Conservation (phyloP, 2,888 invertebrate genomes). For the Chaetogeoica ovagalla region DNA sequence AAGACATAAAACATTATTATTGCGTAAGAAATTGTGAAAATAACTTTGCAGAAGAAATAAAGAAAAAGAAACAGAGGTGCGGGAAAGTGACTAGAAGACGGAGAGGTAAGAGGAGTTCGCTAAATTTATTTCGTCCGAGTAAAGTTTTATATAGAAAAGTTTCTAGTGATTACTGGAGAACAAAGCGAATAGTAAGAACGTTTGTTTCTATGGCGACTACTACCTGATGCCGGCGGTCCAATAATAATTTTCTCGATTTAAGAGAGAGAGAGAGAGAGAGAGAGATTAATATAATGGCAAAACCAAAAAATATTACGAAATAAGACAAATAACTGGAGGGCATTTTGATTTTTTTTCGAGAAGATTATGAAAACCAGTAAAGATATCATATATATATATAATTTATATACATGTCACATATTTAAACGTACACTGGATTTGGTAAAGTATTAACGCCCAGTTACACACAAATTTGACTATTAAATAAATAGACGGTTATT, state of each 20-base stretch:
- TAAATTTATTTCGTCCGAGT: constrained; percentile 24
- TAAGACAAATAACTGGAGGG: not conserved
- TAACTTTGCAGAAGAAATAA: not conserved
- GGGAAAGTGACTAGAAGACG: not conserved
- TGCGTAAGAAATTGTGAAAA: constrained; percentile 15
- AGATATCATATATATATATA: not conserved
- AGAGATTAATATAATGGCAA: constrained; percentile 24
- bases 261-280: not conserved
- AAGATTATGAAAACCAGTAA: not conserved
- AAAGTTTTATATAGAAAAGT: constrained; percentile 37
- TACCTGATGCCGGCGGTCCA: constrained; percentile 24
- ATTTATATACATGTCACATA: too few relatives aligned
- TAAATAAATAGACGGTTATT: too few relatives aligned
- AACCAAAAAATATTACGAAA: constrained; percentile 1
- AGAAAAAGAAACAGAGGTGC: not conserved
- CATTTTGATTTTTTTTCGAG: constrained; percentile 7
- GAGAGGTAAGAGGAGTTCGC: not conserved
- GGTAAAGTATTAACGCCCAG: too few relatives aligned
- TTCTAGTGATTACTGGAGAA: constrained; percentile 18
- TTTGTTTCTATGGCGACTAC: constrained; percentile 31
- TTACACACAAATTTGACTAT: too few relatives aligned
- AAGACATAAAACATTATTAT: constrained; percentile 16
- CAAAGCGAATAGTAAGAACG: constrained; percentile 17
- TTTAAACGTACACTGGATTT: too few relatives aligned
- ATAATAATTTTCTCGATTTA: not conserved